Evolutionary conservation across 2,888 invertebrate genomes (phyloP).

Genomic region (Dusona sp.): DNA sequence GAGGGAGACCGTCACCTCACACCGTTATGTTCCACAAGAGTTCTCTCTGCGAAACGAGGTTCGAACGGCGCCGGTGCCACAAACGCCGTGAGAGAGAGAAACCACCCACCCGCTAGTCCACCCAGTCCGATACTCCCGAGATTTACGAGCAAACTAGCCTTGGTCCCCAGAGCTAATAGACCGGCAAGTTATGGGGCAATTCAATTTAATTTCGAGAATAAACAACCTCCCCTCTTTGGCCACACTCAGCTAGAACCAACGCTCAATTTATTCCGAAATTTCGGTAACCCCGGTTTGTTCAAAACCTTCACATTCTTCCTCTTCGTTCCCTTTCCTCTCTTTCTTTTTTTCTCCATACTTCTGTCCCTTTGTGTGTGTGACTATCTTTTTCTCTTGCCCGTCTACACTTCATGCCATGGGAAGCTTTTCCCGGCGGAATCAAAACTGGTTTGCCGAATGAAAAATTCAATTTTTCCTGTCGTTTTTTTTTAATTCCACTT

Average conservation of each 20-base stretch:
- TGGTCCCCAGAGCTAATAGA: constrained; percentile 83
- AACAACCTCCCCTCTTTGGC: constrained; percentile 75
- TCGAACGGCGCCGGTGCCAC: constrained; percentile 66
- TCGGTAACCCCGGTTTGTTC: constrained; percentile 70
- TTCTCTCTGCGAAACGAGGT: constrained; percentile 61
- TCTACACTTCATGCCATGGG: constrained; percentile 16
- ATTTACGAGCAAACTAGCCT: constrained; percentile 83
- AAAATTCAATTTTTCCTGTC: constrained; percentile 40
- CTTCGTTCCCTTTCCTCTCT: not conserved
- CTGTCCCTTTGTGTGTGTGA: not conserved
- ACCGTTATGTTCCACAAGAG: constrained; percentile 58
- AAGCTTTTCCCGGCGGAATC: constrained; percentile 26
- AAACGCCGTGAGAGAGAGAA: constrained; percentile 42
- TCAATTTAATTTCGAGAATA: constrained; percentile 84
- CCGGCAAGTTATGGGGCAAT: constrained; percentile 83
- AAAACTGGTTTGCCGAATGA: constrained; percentile 44
- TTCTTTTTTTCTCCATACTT: not conserved
- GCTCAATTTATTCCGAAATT: constrained; percentile 79
- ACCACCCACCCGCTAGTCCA: constrained; percentile 72
- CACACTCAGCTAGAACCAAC: constrained; percentile 72
- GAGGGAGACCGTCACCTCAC: constrained; percentile 56
- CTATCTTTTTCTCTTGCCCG: constrained; percentile 5
- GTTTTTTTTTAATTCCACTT: constrained; percentile 6
- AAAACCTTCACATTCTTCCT: constrained; percentile 16
- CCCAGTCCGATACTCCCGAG: constrained; percentile 81